A percentile compares a stretch with the other conserved stretches of the same genome.
Conservation (phyloP, 2,113 vertebrate genomes). For the Perccottus glenii region DNA sequence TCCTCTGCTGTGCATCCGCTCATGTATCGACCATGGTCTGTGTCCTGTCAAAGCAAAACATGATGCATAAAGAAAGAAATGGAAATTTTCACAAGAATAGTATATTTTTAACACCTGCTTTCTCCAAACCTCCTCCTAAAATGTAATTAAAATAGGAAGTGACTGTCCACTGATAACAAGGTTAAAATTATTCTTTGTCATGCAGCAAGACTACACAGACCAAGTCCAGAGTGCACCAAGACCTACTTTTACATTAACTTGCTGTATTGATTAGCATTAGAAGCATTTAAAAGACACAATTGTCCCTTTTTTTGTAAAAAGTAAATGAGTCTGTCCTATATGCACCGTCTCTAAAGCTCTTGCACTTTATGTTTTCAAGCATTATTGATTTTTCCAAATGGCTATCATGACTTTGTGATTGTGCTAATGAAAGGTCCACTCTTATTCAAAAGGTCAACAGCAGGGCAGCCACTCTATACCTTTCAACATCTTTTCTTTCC, state of each 20-base stretch:
- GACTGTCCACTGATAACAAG: not conserved
- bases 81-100: not conserved
- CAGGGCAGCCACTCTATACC: not conserved
- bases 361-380: constrained; percentile 56
- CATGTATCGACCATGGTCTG: constrained; percentile 24
- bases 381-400: constrained; percentile 55
- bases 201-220: not conserved
- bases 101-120: not conserved
- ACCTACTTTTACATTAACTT: not conserved
- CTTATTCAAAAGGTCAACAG: constrained; percentile 33
- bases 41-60: not conserved
- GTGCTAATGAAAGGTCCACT: constrained; percentile 42
- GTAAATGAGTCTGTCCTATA: constrained; percentile 23
- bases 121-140: not conserved
- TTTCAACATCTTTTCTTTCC: constrained; percentile 13
- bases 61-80: not conserved
- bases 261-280: too few relatives aligned
- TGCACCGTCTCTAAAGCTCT: constrained; percentile 20
- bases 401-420: constrained; percentile 44
- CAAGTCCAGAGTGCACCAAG: too few relatives aligned
- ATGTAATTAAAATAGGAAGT: not conserved
- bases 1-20: constrained; percentile 12
- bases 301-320: constrained; percentile 7
- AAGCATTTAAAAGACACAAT: constrained; percentile 3
- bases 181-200: not conserved